Conservation (phyloP, 2,888 invertebrate species). For the Idaea biselata region DNA sequence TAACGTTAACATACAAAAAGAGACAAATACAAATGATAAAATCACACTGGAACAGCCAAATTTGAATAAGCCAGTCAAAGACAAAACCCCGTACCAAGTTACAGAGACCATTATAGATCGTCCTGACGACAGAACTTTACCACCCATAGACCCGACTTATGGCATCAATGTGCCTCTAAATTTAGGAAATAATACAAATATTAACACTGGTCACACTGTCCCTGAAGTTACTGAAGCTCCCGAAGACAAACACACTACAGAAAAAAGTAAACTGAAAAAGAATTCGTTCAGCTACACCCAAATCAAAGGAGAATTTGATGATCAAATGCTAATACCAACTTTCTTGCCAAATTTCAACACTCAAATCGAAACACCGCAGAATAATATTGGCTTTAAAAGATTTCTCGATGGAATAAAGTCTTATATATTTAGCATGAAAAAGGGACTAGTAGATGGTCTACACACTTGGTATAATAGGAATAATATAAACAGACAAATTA, state of each 20-base stretch:
- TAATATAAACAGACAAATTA: not conserved
- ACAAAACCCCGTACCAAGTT: constrained; percentile 45
- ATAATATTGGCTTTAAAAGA: not conserved
- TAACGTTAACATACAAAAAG: too few species aligned
- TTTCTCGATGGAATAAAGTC: not conserved
- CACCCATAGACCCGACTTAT: constrained; percentile 45
- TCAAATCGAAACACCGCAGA: not conserved
- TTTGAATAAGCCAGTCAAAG: constrained; percentile 2
- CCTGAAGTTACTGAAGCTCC: constrained; percentile 15
- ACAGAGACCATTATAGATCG: constrained; percentile 57
- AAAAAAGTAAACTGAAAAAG: constrained; percentile 15
- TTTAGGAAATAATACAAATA: constrained; percentile 28
- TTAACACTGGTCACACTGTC: constrained; percentile 10
- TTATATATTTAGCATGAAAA: not conserved
- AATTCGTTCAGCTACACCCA: constrained; percentile 19
- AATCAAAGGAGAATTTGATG: constrained; percentile 8
- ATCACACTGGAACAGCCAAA: not conserved
- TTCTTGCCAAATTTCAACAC: not conserved
- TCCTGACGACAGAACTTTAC: constrained; percentile 44
- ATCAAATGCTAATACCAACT: not conserved
- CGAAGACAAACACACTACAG: constrained; percentile 16
- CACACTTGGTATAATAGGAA: not conserved
- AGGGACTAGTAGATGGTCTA: not conserved
- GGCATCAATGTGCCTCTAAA: constrained; percentile 41
- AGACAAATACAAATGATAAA: too few species aligned